A percentile compares a stretch with the other conserved stretches of the same genome.
These are phyloP conservation scores for Morbakka virulenta DNA, from an alignment of 30 jellyfish, hydroid and myxozoan species.

Conservation along the genomic window DNA sequence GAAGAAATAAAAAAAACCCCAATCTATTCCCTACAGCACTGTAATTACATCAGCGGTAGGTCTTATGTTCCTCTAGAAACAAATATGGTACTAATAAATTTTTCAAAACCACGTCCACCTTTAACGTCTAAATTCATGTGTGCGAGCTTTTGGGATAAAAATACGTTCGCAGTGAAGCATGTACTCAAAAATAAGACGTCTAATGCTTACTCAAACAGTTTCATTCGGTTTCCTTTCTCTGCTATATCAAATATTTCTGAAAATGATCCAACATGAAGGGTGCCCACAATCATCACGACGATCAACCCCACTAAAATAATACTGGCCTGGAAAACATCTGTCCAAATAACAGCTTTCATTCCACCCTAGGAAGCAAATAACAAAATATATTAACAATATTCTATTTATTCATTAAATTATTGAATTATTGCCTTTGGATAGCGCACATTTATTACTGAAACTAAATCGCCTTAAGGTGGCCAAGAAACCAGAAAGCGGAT, in stretches of 20 bases:
- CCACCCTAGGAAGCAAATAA: slow-evolving; percentile 69
- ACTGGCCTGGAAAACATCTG: slow-evolving; percentile 97
- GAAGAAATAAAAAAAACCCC: too few relatives aligned
- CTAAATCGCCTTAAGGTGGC: background rate
- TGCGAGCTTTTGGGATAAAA: too few relatives aligned
- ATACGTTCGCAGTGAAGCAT: too few relatives aligned
- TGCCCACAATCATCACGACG: slow-evolving; percentile 89
- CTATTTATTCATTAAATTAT: background rate
- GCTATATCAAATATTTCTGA: slow-evolving; percentile 58
- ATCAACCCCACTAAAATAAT: slow-evolving; percentile 89
- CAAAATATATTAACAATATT: background rate
- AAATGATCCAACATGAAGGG: slow-evolving; percentile 68
- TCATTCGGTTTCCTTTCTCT: slow-evolving; percentile 65
- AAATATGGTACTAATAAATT: too few relatives aligned
- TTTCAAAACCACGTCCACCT: too few relatives aligned
- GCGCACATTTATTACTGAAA: too few relatives aligned
- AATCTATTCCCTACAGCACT: too few relatives aligned
- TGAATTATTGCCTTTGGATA: background rate
- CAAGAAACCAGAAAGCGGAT: background rate
- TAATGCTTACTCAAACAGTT: slow-evolving; percentile 71
- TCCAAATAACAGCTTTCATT: slow-evolving; percentile 98
- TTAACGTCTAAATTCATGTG: too few relatives aligned
- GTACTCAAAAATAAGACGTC: too few relatives aligned
- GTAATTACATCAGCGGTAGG: too few relatives aligned
- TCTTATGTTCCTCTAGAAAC: too few relatives aligned